These are phyloP conservation scores for Epizoanthus illoricatus DNA, from an alignment of 92 coral and sea anemone genomes.

Conservation along the genomic window DNA sequence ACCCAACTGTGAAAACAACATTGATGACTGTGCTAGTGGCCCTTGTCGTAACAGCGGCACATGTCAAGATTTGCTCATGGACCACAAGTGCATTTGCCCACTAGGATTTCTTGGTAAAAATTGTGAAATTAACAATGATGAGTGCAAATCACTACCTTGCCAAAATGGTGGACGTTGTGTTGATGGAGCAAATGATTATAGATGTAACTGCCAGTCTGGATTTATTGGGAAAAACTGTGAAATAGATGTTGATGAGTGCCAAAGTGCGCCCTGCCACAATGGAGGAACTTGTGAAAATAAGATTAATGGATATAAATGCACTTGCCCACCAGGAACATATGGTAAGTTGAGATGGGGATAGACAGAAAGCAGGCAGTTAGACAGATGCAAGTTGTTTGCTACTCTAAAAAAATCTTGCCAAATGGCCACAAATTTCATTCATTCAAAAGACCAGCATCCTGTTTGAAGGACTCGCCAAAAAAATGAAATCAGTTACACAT, in stretches of 20 bases:
- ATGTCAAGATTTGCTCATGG: slow-evolving; percentile 59
- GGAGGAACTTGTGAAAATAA: slow-evolving; percentile 71
- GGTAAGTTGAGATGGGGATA: slow-evolving; percentile 52
- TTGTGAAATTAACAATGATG: slow-evolving; percentile 62
- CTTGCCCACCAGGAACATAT: slow-evolving; percentile 65
- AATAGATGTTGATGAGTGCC: slow-evolving; percentile 60
- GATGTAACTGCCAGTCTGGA: slow-evolving; percentile 67
- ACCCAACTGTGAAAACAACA: slow-evolving; percentile 60
- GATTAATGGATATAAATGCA: slow-evolving; percentile 66
- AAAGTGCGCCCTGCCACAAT: slow-evolving; percentile 67
- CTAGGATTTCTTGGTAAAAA: slow-evolving; percentile 62
- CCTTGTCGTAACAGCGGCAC: slow-evolving; percentile 74
- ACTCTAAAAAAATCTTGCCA: slow-evolving; percentile 52
- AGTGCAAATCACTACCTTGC: slow-evolving; percentile 64
- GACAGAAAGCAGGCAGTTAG: too few species aligned
- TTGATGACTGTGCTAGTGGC: slow-evolving; percentile 63
- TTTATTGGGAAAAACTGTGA: slow-evolving; percentile 72
- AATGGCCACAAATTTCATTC: too few species aligned
- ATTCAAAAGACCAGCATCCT: too few species aligned
- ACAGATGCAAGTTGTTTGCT: slow-evolving; percentile 25
- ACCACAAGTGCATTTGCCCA: slow-evolving; percentile 62
- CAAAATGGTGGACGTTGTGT: slow-evolving; percentile 67
- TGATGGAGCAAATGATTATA: slow-evolving; percentile 67
- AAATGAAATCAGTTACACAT: too few species aligned
- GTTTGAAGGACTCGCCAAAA: too few species aligned